Percentiles rank a stretch among this genome's conserved stretches.
Conservation (phyloP, 2,113 vertebrate species). For the Chaenocephalus aceratus region DNA sequence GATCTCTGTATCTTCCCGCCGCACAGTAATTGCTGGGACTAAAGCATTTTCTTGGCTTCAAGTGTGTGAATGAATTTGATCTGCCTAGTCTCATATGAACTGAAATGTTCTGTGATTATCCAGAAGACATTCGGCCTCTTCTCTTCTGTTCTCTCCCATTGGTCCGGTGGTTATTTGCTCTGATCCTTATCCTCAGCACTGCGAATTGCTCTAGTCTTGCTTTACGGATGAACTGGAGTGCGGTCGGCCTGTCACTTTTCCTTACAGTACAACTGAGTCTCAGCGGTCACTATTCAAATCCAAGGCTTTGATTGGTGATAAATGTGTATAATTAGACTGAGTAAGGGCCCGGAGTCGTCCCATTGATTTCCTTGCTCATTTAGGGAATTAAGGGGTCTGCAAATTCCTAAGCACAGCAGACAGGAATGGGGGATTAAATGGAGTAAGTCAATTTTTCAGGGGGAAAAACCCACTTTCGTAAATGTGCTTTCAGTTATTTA, state of each 20-base stretch:
- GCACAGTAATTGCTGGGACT: conserved; percentile 48
- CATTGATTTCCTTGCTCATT: conserved; percentile 74
- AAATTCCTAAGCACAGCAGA: conserved; percentile 68
- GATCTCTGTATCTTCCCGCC: conserved; percentile 20
- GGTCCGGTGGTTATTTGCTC: conserved; percentile 41
- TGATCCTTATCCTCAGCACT: conserved; percentile 42
- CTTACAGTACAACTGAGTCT: conserved; percentile 30
- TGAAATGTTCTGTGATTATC: conserved; percentile 33
- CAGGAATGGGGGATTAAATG: conserved; percentile 50
- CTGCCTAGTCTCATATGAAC: conserved; percentile 18
- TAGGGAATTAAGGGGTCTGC: conserved; percentile 70
- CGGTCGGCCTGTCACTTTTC: conserved; percentile 52
- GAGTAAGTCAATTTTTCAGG: conserved; percentile 29
- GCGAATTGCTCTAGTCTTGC: conserved; percentile 52
- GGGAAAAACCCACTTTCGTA: conserved; percentile 8
- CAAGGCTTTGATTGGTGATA: conserved; percentile 68
- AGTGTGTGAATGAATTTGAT: conserved; percentile 5
- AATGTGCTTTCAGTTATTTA: no score
- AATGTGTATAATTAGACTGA: conserved; percentile 75
- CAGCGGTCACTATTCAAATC: conserved; percentile 49
- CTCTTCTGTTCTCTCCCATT: conserved; percentile 14
- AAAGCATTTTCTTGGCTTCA: conserved; percentile 28
- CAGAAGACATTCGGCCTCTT: conserved; percentile 18
- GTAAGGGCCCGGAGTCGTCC: conserved; percentile 51
- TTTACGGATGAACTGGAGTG: conserved; percentile 53